Evolutionary conservation across 2,797 vertebrate genomes (phyloP), one percentile per base, ranked within the genome.

Genomic region (Oophaga sylvatica): DNA sequence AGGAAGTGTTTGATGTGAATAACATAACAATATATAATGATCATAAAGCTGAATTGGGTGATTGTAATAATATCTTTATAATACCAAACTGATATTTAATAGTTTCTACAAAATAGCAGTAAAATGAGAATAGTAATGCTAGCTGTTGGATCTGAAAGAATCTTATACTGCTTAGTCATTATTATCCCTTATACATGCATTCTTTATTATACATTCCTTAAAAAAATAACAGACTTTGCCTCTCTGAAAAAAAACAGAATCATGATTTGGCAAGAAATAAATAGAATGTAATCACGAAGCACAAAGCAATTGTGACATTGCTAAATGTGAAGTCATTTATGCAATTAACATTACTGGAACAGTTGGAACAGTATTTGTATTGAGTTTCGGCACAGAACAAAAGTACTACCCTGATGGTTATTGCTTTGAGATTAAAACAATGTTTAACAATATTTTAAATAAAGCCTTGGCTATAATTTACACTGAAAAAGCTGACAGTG

Each of bases 381-480:
- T 85, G 77, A 78, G 22, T 86, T 59, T 63, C 73, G 48, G 59
- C 20, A 78, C n/a, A 81, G 84, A 85, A 85, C 79, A 89, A 82
- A 85, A 85, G 79, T 75, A 70, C 80, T 60, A 75, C 73, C 84
- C 71, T 78, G 59, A 70, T 68, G 71, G 48, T 86, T 56, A 71
- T 82, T 86, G 84, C 70, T 45, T 63, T 83, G 71, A 78, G 67
- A 83, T 86, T 86, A 89, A 81, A 89, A 79, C 75, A 85, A 85
- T 89, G 87, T 83, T 89, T 89, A 75, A n/a, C 88, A 82, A 71
- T 83, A 82, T 89, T 86, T 82, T 60, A 89, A 89, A 89, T 83
- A 78, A 86, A 79, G 60, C 84, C 56, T 79, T 80, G 65, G 80
- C 80, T 86, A 83, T 79, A 89, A 89, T 86, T 86, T 89, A 79